These are phyloP conservation scores for Scophthalmus maximus DNA, from an alignment of 2,113 vertebrate genomes.

Conservation along the genomic window DNA sequence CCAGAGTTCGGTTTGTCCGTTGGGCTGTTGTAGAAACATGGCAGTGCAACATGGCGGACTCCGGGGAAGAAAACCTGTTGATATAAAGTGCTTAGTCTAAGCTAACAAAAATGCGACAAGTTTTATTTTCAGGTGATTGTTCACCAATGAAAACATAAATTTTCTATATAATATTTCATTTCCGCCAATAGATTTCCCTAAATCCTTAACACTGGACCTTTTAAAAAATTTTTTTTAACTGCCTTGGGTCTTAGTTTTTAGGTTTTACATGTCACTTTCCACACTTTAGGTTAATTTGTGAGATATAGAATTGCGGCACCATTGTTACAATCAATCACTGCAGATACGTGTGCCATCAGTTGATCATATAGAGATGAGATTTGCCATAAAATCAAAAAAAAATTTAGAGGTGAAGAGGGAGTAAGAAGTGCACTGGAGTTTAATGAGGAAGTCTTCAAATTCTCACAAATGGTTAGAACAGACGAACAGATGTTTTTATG, in stretches of 20 bases:
- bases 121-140: no score
- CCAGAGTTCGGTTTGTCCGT: neutral
- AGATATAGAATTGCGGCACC: neutral
- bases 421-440: no score
- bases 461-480: neutral
- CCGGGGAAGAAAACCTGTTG: no score
- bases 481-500: neutral
- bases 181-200: neutral
- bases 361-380: no score
- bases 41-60: no score
- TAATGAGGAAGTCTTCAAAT: neutral
- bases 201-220: neutral
- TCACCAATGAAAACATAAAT: neutral
- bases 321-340: neutral
- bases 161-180: neutral
- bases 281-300: no score
- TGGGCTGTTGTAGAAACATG: no score
- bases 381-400: no score
- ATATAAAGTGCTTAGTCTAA: no score
- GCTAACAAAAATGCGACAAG: no score
- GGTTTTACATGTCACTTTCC: neutral
- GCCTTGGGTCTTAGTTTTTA: neutral
- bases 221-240: neutral
- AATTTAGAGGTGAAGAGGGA: no score
- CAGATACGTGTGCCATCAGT: no score